Conservation (phyloP, 2,797 vertebrate species). For the Chloroceryle amazona region DNA sequence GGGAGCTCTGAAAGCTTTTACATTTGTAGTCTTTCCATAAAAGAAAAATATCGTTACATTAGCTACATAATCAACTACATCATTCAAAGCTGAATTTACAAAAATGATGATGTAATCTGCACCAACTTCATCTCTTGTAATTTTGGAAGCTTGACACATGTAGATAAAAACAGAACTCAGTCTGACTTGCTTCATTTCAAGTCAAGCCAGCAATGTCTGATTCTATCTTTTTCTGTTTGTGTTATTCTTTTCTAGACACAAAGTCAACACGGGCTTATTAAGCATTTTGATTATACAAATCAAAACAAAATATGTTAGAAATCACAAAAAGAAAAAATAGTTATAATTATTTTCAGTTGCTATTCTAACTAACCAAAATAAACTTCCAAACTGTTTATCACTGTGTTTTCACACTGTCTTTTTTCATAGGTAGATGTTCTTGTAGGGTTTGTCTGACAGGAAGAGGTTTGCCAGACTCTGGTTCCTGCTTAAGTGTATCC, state of each 20-base stretch:
- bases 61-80: not conserved
- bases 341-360: not conserved
- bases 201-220: not conserved
- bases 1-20: not conserved
- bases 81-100: not conserved
- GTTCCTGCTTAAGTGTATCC: not conserved
- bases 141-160: not conserved
- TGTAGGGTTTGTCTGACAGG: not conserved
- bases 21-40: not conserved
- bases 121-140: not conserved
- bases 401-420: not conserved
- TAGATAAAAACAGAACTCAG: not conserved
- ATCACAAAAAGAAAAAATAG: not conserved
- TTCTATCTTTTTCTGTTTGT: not conserved
- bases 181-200: not conserved
- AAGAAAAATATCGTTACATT: rapidly evolving
- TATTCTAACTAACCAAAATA: not conserved
- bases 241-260: not conserved
- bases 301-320: not conserved
- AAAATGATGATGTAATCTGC: not conserved
- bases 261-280: not conserved
- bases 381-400: not conserved
- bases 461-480: not conserved
- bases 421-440: not conserved
- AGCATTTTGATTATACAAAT: not conserved